Evolutionary conservation across 2,797 vertebrate species (phyloP).

Genomic region (Manis crassicaudata): DNA sequence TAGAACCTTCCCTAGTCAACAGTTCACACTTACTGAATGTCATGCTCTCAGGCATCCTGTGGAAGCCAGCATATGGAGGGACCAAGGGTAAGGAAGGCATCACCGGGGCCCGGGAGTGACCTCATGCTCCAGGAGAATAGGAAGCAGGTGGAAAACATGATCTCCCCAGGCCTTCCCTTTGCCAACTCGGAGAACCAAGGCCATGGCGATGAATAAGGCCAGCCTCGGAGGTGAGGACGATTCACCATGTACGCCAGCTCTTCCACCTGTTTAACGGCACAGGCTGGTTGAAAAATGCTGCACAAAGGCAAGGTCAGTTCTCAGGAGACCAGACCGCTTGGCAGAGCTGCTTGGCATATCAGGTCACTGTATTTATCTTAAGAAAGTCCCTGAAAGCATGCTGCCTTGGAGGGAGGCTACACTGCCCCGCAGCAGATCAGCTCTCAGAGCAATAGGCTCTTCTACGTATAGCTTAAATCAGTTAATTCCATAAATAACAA

Average conservation of each 20-base stretch:
- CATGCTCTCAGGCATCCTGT: neutral
- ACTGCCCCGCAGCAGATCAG: neutral
- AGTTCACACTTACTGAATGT: neutral
- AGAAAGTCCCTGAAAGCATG: neutral
- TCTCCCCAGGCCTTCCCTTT: neutral
- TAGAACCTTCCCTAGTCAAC: neutral
- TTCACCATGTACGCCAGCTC: neutral
- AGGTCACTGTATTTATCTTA: conserved; percentile 32
- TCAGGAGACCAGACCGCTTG: conserved; percentile 13
- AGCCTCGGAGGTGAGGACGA: neutral
- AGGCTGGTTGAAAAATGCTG: conserved; percentile 17
- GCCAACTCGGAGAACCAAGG: neutral
- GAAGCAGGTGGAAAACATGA: neutral
- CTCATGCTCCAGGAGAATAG: neutral
- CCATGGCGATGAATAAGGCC: neutral
- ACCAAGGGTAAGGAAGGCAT: neutral
- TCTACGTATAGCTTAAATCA: neutral
- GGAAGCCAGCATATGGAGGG: neutral
- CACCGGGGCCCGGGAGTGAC: neutral
- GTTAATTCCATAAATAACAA: neutral
- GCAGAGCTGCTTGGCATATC: neutral
- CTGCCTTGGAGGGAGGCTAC: neutral
- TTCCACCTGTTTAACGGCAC: neutral
- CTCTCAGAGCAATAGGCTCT: neutral
- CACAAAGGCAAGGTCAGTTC: neutral